Conservation (phyloP, 2,113 vertebrate genomes). For the Chamaetylas fuelleborni region DNA sequence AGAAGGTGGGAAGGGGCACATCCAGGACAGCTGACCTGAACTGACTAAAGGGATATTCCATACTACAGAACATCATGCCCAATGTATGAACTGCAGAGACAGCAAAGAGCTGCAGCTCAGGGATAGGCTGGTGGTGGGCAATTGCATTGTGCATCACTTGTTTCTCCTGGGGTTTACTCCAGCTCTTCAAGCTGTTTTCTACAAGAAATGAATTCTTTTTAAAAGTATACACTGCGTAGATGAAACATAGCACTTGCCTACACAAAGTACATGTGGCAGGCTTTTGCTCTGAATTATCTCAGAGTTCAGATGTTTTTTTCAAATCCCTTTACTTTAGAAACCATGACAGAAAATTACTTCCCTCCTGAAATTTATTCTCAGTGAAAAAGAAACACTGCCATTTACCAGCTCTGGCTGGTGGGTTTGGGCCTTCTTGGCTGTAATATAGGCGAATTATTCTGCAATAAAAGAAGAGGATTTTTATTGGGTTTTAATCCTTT, state of each 20-base stretch:
- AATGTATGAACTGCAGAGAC: neutral
- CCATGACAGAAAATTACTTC: neutral
- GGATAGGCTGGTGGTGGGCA: neutral
- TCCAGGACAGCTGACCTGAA: neutral
- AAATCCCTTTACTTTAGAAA: neutral
- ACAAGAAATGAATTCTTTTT: neutral
- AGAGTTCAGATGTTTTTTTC: neutral
- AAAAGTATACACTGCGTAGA: neutral
- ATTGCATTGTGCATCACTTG: neutral
- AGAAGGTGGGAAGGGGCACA: neutral
- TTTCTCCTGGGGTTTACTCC: neutral
- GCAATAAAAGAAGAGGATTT: neutral
- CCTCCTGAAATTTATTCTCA: neutral
- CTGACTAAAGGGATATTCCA: neutral
- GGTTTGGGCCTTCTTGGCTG: neutral
- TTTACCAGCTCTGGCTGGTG: neutral
- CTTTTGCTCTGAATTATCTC: neutral
- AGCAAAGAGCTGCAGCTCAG: neutral
- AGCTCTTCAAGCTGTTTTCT: neutral
- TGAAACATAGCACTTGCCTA: neutral
- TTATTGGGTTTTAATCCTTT: neutral
- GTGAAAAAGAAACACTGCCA: neutral
- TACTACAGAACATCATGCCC: neutral
- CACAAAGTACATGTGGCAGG: neutral
- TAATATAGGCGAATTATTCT: neutral